A percentile compares a stretch with the other conserved stretches of the same genome.
These are phyloP conservation scores for Drosophila paranaensis DNA, from an alignment of 2,888 invertebrate genomes.

Conservation along the genomic window DNA sequence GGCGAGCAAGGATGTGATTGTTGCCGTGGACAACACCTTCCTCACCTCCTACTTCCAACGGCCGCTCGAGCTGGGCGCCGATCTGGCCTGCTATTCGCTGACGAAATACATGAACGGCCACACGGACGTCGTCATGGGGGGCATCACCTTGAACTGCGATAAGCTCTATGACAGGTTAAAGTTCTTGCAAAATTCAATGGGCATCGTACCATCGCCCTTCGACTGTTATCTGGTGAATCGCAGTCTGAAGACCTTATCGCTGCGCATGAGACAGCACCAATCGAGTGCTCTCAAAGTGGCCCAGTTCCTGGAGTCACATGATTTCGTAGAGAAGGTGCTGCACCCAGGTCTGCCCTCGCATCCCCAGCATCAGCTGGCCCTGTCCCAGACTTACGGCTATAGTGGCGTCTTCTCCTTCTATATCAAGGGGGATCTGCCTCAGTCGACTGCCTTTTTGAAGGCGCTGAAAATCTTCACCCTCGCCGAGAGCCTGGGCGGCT, in stretches of 20 bases:
- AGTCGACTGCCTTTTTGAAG: conserved; percentile 90
- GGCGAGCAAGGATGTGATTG: conserved; percentile 85
- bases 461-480: conserved; percentile 92
- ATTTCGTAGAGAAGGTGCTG: conserved; percentile 91
- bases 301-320: conserved; percentile 92
- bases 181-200: conserved; percentile 94
- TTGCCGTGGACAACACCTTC: conserved; percentile 97
- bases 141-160: conserved; percentile 90
- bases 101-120: conserved; percentile 99
- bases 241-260: conserved; percentile 95
- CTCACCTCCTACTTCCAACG: conserved; percentile 95
- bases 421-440: conserved; percentile 90
- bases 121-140: conserved; percentile 98
- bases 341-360: conserved; percentile 95
- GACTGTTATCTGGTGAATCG: conserved; percentile 97
- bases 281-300: conserved; percentile 92
- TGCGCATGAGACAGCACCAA: conserved; percentile 96
- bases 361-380: conserved; percentile 92
- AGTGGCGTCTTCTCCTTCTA: conserved; percentile 97
- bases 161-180: conserved; percentile 89
- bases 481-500: conserved; percentile 98
- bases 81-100: conserved; percentile 95
- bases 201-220: conserved; percentile 97
- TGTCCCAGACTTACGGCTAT: conserved; percentile 93
- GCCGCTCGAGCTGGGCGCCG: conserved; percentile 95